phyloP scores from a whole-genome alignment of 92 coral and sea anemone genomes.

The Ricordea florida region DNA sequence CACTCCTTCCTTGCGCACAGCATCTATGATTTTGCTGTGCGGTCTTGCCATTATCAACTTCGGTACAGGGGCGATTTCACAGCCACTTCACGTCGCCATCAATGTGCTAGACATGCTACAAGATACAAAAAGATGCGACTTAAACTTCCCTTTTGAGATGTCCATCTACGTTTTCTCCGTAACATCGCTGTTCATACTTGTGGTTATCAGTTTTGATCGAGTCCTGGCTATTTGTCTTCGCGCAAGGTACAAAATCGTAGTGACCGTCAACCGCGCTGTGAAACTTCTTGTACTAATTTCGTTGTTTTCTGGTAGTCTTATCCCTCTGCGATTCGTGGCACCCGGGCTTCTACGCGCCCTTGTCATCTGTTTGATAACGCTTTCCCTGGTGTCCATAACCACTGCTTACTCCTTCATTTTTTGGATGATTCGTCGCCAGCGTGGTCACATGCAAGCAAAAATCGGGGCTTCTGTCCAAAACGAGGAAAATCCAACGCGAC shows the following conservation, averaged over 20 bases:
- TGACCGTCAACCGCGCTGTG: background rate
- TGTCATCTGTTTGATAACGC: background rate
- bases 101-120: background rate
- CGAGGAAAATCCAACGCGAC: background rate
- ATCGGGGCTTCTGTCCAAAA: background rate
- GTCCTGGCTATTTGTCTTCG: background rate
- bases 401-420: background rate
- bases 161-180: background rate
- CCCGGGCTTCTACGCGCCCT: background rate
- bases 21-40: background rate
- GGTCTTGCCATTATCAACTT: background rate
- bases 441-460: background rate
- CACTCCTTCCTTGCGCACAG: background rate
- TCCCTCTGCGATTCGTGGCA: background rate
- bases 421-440: background rate
- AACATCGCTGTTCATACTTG: background rate
- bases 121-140: background rate
- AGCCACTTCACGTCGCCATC: background rate
- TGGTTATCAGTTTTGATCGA: background rate
- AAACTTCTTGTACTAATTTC: background rate
- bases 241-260: background rate
- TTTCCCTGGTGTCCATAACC: background rate
- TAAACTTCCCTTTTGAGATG: background rate
- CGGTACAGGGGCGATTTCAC: background rate
- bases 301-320: background rate